These are phyloP conservation scores for Cerastis rubricosa DNA, from an alignment of 2,888 invertebrate species.

Conservation along the genomic window DNA sequence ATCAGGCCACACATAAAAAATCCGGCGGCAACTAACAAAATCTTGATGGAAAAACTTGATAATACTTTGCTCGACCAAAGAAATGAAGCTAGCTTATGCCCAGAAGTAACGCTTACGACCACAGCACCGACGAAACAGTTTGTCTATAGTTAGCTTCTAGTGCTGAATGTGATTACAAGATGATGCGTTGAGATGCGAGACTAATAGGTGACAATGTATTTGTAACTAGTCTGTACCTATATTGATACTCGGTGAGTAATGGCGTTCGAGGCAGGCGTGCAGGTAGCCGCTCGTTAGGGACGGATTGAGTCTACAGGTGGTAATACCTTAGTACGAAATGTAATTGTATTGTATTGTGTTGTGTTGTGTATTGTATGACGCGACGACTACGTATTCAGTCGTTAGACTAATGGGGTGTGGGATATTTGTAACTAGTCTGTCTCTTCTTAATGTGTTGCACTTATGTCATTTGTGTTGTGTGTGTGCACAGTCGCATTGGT, in stretches of 20 bases:
- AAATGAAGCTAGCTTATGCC: neutral
- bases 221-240: neutral
- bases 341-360: too few relatives aligned
- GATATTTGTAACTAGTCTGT: neutral
- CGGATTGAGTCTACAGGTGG: constrained; percentile 24
- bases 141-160: neutral
- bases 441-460: neutral
- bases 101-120: neutral
- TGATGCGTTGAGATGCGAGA: constrained; percentile 13
- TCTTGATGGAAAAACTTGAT: neutral
- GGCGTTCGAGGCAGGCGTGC: constrained; percentile 14
- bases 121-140: neutral
- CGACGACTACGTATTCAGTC: constrained; percentile 1
- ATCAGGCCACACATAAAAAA: neutral
- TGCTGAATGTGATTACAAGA: constrained; percentile 34
- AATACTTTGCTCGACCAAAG: neutral
- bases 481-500: neutral
- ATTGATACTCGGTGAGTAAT: constrained; percentile 58
- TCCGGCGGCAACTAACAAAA: neutral
- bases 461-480: neutral
- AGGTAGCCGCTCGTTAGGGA: constrained; percentile 4
- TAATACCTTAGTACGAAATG: constrained; percentile 17
- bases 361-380: too few relatives aligned
- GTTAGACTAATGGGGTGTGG: neutral
- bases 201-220: constrained; percentile 27